These are phyloP conservation scores for Aphidius colemani DNA, from an alignment of 2,888 invertebrate genomes.

Conservation along the genomic window DNA sequence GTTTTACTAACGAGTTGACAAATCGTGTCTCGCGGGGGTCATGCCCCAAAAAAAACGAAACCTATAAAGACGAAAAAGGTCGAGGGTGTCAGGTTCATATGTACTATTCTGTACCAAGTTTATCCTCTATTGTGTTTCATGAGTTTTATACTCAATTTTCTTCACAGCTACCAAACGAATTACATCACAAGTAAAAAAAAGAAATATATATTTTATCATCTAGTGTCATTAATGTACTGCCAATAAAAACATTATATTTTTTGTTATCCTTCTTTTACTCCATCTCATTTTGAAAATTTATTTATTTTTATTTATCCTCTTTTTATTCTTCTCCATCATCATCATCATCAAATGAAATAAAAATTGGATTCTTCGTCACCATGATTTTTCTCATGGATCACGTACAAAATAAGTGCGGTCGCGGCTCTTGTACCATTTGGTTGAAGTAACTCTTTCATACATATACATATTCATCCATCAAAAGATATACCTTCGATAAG, in stretches of 20 bases:
- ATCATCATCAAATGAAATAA: background rate
- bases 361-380: slow-evolving; percentile 22
- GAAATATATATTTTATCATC: background rate
- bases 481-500: slow-evolving; percentile 21
- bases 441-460: slow-evolving; percentile 9
- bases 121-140: slow-evolving; percentile 50
- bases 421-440: slow-evolving; percentile 18
- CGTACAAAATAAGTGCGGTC: slow-evolving; percentile 25
- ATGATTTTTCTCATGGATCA: slow-evolving; percentile 18
- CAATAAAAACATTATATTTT: slow-evolving; percentile 7
- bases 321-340: too few species aligned
- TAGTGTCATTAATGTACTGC: too few species aligned
- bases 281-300: slow-evolving; percentile 8
- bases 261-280: slow-evolving; percentile 13
- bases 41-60: slow-evolving; percentile 49
- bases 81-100: slow-evolving; percentile 50
- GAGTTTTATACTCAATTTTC: slow-evolving; percentile 28
- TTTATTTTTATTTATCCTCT: too few species aligned
- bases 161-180: slow-evolving; percentile 57
- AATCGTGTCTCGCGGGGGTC: slow-evolving; percentile 59
- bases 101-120: slow-evolving; percentile 42
- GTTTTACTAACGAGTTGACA: slow-evolving; percentile 61
- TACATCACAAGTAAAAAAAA: slow-evolving; percentile 37
- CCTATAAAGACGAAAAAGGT: slow-evolving; percentile 56
- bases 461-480: background rate